These are phyloP conservation scores for Pardosa pseudoannulata DNA, from an alignment of 2,888 invertebrate genomes.

Conservation along the genomic window DNA sequence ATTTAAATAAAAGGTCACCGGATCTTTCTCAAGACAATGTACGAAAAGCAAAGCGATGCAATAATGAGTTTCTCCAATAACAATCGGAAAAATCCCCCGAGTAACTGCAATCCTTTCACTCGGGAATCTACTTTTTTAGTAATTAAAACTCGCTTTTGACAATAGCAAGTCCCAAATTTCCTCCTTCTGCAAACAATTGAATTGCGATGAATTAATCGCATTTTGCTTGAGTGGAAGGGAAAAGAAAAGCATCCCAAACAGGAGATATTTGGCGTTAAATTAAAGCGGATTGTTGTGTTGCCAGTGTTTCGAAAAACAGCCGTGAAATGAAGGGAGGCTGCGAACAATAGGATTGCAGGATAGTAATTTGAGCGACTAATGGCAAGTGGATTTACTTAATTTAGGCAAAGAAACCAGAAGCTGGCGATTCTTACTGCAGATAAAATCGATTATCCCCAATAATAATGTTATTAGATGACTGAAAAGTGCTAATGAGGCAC, in stretches of 20 bases:
- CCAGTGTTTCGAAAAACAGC: neutral
- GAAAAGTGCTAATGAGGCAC: no score
- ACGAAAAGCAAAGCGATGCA: neutral
- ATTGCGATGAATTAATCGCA: constrained; percentile 15
- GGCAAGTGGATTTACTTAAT: constrained; percentile 5
- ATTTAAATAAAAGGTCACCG: constrained; percentile 9
- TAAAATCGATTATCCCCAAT: neutral
- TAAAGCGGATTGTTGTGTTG: constrained; percentile 13
- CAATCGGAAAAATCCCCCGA: constrained; percentile 14
- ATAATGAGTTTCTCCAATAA: constrained; percentile 10
- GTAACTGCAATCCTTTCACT: constrained; percentile 19
- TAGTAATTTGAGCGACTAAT: constrained; percentile 14
- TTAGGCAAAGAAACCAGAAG: neutral
- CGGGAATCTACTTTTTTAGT: constrained; percentile 10
- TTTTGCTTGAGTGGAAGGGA: neutral
- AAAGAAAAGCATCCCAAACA: neutral
- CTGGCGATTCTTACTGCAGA: neutral
- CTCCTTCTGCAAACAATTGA: constrained; percentile 17
- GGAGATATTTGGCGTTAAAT: constrained; percentile 10
- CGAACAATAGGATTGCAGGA: neutral
- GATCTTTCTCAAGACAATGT: neutral
- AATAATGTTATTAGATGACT: no score
- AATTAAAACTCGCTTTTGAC: constrained; percentile 19
- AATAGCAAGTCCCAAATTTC: constrained; percentile 12
- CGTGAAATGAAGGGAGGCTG: neutral